Base-by-base conservation (phyloP, 2,113 vertebrate genomes). In the Jaculus jaculus region DNA sequence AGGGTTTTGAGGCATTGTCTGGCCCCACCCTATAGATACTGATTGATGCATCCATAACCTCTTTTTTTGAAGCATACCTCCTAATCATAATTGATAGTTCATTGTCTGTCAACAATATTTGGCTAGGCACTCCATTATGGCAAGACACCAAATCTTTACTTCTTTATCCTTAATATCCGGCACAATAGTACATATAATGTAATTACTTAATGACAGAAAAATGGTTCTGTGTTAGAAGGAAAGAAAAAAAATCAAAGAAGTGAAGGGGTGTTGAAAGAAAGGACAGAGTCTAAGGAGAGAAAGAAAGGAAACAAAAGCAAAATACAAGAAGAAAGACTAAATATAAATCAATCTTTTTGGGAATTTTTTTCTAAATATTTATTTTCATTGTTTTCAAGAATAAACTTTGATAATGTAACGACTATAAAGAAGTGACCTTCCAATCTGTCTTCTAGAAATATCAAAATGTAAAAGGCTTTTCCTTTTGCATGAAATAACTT, bases 341-440 rank as follows among this genome's bases (percentile, higher is more conserved):
- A n/a, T 23, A 7, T 51, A 20, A 34, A 51, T 26, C 5, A 11
- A 47, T 61, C 54, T n/a, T 1, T 88, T 82, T 74, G 32, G 3
- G 15, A 32, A 61, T 37, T 2, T 37, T 93, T 68, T 61, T 16
- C n/a, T 89, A n/a, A 89, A 18, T 58, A 26, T 30, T 28, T 3
- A 30, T n/a, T 75, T 30, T 69, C 28, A 1, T 84, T n/a, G 74
- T 73, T 82, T 88, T 24, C 37, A 15, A 94, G n/a, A 42, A 69
- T 18, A 17, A 86, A 80, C 20, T 23, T 92, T 30, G 89, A 66
- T 66, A 72, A 79, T 68, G 63, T 17, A 78, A 34, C 11, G 73
- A 83, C 83, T 66, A 39, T 23, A 77, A 92, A 75, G 39, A 95
- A 78, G 13, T 80, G 23, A 84, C 47, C 65, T 90, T 69, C 30